These are phyloP conservation scores for Halcyon malimbica DNA, from an alignment of 2,113 vertebrate genomes.

Conservation along the genomic window DNA sequence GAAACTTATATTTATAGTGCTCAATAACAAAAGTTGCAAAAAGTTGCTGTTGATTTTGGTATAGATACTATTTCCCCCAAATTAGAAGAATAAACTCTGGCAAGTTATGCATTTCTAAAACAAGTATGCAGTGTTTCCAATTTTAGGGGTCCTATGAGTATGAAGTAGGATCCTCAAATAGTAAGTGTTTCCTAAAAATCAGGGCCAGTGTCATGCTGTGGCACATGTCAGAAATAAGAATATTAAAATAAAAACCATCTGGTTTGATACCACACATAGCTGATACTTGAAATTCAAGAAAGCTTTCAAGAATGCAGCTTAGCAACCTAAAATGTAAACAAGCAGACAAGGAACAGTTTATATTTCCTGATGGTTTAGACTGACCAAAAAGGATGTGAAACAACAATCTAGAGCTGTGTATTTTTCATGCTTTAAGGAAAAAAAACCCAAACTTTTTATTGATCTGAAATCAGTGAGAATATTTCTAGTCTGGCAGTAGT, in stretches of 20 bases:
- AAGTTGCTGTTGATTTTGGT: not conserved
- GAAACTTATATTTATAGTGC: not conserved
- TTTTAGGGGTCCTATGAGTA: not conserved
- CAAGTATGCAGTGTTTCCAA: not conserved
- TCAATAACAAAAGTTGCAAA: not conserved
- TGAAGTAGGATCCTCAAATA: not conserved
- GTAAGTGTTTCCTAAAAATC: not conserved
- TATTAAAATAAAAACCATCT: not conserved
- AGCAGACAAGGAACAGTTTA: not conserved
- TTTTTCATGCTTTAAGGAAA: not conserved
- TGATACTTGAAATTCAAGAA: not conserved
- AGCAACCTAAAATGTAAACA: not conserved
- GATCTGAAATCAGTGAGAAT: not conserved
- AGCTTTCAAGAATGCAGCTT: not conserved
- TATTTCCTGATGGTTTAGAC: not conserved
- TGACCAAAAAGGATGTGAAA: not conserved
- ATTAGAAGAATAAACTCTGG: not conserved
- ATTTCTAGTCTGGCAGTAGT: not conserved
- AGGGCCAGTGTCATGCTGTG: not conserved
- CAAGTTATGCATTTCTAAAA: not conserved
- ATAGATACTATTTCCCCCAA: not conserved
- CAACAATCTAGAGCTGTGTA: not conserved
- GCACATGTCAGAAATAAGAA: not conserved
- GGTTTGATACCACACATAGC: not conserved
- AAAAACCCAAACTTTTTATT: not conserved